phyloP scores from a whole-genome alignment of 1,140 invertebrate species.

The Goniozus legneri region DNA sequence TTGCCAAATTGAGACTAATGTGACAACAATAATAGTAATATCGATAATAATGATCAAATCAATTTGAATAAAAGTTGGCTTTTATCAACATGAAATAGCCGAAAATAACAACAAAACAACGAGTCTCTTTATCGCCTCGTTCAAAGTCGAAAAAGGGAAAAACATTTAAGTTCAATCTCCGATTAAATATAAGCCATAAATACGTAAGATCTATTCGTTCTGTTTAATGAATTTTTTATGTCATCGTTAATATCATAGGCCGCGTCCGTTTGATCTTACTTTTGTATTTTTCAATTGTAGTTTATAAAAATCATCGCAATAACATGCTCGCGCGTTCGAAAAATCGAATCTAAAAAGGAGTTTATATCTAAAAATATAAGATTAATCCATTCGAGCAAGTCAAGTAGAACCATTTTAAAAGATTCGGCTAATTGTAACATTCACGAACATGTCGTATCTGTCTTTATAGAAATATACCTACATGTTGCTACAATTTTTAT shows the following conservation, averaged over 20 bases:
- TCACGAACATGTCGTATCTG: constrained; percentile 32
- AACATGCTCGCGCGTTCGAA: not conserved
- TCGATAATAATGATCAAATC: constrained; percentile 29
- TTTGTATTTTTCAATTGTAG: not conserved
- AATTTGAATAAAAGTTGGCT: constrained; percentile 22
- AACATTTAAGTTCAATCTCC: constrained; percentile 10
- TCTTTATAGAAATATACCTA: constrained; percentile 45
- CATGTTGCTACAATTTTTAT: constrained; percentile 40
- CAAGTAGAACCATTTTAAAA: not conserved
- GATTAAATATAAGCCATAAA: not conserved
- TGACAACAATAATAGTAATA: constrained; percentile 27
- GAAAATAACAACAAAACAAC: constrained; percentile 7
- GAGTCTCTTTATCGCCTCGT: constrained; percentile 10
- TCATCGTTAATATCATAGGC: not conserved
- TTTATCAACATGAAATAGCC: constrained; percentile 9
- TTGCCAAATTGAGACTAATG: constrained; percentile 42
- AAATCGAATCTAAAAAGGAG: no score
- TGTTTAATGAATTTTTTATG: not conserved
- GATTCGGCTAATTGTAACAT: constrained; percentile 31
- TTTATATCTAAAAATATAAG: not conserved
- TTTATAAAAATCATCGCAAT: not conserved
- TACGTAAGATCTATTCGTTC: not conserved
- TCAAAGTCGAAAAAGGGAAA: constrained; percentile 1
- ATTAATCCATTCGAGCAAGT: constrained; percentile 5
- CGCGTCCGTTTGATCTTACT: not conserved